These are phyloP conservation scores for Antheraea yamamai DNA, from an alignment of 2,888 invertebrate genomes.

Conservation along the genomic window DNA sequence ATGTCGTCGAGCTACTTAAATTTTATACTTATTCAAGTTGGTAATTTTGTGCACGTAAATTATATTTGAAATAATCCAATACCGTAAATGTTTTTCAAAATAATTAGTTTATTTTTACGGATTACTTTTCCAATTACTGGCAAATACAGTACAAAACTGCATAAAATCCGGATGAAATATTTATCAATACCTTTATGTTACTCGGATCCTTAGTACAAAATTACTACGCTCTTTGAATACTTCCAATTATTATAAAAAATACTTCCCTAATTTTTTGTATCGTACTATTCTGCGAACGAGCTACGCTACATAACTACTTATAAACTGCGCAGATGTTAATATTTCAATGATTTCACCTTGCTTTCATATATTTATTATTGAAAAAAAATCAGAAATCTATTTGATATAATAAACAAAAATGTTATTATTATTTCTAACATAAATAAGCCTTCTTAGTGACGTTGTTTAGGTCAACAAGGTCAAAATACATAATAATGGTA, in stretches of 20 bases:
- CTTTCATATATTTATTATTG: not conserved
- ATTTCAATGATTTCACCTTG: conserved; percentile 14
- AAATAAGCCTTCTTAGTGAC: not conserved
- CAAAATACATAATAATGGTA: no score
- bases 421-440: not conserved
- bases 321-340: conserved; percentile 10
- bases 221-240: conserved; percentile 1
- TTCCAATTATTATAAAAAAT: conserved; percentile 11
- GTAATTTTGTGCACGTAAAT: not conserved
- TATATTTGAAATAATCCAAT: not conserved
- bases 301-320: not conserved
- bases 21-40: not conserved
- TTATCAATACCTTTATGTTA: not conserved
- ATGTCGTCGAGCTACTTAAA: not conserved
- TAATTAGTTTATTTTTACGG: not conserved
- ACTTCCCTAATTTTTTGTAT: conserved; percentile 11
- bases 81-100: not conserved
- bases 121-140: not conserved
- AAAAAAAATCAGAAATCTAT: not conserved
- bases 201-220: not conserved
- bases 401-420: not conserved
- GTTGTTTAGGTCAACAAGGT: no score
- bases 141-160: not conserved
- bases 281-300: not conserved
- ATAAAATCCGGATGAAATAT: not conserved